A percentile compares a stretch with the other conserved stretches of the same genome.
These are phyloP conservation scores for Corynorhinus townsendii DNA, from an alignment of 2,113 vertebrate genomes.

Conservation along the genomic window DNA sequence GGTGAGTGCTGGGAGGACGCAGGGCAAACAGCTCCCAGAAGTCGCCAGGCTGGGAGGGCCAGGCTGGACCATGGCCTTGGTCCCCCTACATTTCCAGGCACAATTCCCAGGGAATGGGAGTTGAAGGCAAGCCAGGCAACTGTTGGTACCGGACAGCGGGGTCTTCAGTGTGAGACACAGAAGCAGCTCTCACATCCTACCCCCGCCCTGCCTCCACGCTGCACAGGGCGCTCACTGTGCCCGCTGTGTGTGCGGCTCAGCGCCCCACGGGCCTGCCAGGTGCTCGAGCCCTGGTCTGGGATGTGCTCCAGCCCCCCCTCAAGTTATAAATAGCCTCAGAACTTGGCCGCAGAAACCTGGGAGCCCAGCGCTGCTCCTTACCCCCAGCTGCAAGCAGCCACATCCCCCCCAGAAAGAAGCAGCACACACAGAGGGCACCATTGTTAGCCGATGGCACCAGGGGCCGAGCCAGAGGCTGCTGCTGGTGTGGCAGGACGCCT, in stretches of 20 bases:
- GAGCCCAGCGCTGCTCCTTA: not conserved
- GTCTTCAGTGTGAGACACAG: not conserved
- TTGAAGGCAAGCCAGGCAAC: not conserved
- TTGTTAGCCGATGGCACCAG: not conserved
- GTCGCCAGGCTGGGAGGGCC: no score
- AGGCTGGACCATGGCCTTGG: not conserved
- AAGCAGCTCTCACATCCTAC: accelerated
- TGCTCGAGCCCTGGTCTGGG: no score
- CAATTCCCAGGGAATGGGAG: not conserved
- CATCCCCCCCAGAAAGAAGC: not conserved
- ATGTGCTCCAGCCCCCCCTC: not conserved
- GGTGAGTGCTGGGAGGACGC: not conserved
- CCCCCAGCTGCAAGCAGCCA: not conserved
- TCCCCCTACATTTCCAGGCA: not conserved
- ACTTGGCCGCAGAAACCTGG: not conserved
- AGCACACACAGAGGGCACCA: not conserved
- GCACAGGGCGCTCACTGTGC: accelerated
- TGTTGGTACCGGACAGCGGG: not conserved
- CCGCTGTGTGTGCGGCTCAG: not conserved
- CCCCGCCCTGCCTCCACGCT: no score
- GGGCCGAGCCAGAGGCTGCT: not conserved
- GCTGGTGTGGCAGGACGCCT: accelerated
- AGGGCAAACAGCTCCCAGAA: not conserved
- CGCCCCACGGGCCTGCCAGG: no score
- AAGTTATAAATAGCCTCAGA: not conserved